phyloP scores from a whole-genome alignment of 2,888 invertebrate genomes.

The Smittia aterrima region DNA sequence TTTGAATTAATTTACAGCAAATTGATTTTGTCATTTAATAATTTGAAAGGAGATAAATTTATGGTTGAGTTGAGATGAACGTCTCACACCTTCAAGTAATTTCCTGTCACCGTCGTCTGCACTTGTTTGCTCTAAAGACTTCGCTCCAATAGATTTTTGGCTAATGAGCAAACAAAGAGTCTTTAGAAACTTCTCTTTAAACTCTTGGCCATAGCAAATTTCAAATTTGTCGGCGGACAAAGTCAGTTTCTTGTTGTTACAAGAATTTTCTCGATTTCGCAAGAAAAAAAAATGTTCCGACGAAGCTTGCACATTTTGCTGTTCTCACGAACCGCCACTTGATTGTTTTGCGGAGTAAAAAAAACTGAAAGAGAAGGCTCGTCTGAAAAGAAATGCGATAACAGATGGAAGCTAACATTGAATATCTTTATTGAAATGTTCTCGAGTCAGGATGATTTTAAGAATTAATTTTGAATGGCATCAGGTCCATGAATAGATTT shows the following conservation, averaged over 20 bases:
- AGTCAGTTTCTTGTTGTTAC: neutral
- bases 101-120: neutral
- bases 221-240: no score
- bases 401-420: no score
- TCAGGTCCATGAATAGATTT: no score
- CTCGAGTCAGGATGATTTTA: no score
- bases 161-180: neutral
- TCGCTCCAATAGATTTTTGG: neutral
- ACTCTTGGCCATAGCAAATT: no score
- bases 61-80: conserved; percentile 5
- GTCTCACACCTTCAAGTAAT: neutral
- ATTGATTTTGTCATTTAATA: conserved; percentile 11
- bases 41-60: conserved; percentile 1
- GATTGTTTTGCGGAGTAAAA: no score
- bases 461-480: no score
- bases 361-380: no score
- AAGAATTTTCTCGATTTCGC: neutral
- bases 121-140: neutral
- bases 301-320: no score
- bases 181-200: neutral
- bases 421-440: no score
- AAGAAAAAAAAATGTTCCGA: neutral
- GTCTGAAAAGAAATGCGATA: no score
- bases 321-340: no score
- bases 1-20: conserved; percentile 12